These are phyloP conservation scores for Carposina sasakii DNA, from an alignment of 1,140 invertebrate genomes.

Conservation along the genomic window DNA sequence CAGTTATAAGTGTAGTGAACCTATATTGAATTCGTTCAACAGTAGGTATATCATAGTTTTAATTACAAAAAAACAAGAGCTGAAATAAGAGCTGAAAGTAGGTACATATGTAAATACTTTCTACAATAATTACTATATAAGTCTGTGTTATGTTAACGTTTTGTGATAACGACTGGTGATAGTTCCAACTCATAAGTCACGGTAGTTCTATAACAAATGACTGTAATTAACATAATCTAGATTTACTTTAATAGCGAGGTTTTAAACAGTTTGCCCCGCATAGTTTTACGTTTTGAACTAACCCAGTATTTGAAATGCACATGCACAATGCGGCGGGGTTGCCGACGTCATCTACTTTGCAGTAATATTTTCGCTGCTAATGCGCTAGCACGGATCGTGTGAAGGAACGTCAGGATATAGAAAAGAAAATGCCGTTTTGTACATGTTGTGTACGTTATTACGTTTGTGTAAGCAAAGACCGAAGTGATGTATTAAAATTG, in stretches of 20 bases:
- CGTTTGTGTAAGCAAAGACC: slow-evolving; percentile 23
- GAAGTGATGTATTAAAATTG: slow-evolving; percentile 22
- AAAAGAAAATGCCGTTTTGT: slow-evolving; percentile 57
- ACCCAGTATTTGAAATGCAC: slow-evolving; percentile 65
- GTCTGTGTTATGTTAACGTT: no score
- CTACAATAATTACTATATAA: no score
- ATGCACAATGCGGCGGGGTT: slow-evolving; percentile 64
- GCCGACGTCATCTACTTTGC: slow-evolving; percentile 68
- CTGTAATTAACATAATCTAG: slow-evolving; percentile 13
- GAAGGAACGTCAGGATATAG: slow-evolving; percentile 41
- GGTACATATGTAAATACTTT: no score
- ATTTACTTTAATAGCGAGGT: slow-evolving; percentile 38
- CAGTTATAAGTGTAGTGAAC: no score
- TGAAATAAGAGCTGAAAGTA: no score
- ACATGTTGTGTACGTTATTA: slow-evolving; percentile 34
- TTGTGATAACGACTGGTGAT: no score
- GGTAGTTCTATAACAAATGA: neutral
- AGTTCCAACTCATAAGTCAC: no score
- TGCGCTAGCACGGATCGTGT: slow-evolving; percentile 58
- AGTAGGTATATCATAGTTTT: no score
- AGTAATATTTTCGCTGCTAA: slow-evolving; percentile 68
- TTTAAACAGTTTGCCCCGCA: slow-evolving; percentile 41
- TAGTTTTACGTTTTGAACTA: slow-evolving; percentile 54
- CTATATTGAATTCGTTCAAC: no score
- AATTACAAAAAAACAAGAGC: no score